Conservation (phyloP, 2,888 invertebrate species). For the Drosophila borborema region DNA sequence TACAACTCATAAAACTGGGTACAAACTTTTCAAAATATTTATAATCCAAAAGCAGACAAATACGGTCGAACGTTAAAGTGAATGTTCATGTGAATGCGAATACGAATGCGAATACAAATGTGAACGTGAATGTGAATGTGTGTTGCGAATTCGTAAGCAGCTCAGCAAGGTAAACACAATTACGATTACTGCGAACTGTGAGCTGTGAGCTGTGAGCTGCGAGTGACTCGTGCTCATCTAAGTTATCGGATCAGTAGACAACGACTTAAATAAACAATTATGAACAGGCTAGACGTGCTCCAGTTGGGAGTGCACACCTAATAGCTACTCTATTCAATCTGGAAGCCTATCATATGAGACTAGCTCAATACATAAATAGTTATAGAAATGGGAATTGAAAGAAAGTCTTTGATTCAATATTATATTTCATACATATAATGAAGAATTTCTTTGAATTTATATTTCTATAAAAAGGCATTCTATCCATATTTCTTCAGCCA, state of each 20-base stretch:
- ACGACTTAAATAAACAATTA: conserved; percentile 19
- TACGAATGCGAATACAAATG: neutral
- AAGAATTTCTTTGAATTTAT: too few species aligned
- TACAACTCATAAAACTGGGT: conserved; percentile 1
- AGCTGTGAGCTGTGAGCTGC: neutral
- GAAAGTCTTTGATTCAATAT: too few species aligned
- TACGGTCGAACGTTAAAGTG: conserved; percentile 16
- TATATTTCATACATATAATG: too few species aligned
- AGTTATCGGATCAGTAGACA: conserved; percentile 17
- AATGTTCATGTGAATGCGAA: conserved; percentile 1
- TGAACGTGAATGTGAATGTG: conserved; percentile 13
- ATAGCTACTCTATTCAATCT: neutral
- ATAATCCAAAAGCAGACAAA: conserved; percentile 20
- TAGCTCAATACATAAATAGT: neutral
- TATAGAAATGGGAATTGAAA: too few species aligned
- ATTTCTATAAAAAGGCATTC: too few species aligned
- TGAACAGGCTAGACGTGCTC: neutral
- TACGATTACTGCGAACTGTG: conserved; percentile 9
- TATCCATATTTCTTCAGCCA: too few species aligned
- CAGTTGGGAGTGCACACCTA: neutral
- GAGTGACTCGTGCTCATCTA: conserved; percentile 13
- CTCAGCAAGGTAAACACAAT: conserved; percentile 32
- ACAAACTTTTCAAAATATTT: conserved; percentile 30
- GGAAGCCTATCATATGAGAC: neutral
- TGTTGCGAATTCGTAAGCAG: conserved; percentile 41